Conservation (phyloP, 2,113 vertebrate species). For the Corynorhinus townsendii region DNA sequence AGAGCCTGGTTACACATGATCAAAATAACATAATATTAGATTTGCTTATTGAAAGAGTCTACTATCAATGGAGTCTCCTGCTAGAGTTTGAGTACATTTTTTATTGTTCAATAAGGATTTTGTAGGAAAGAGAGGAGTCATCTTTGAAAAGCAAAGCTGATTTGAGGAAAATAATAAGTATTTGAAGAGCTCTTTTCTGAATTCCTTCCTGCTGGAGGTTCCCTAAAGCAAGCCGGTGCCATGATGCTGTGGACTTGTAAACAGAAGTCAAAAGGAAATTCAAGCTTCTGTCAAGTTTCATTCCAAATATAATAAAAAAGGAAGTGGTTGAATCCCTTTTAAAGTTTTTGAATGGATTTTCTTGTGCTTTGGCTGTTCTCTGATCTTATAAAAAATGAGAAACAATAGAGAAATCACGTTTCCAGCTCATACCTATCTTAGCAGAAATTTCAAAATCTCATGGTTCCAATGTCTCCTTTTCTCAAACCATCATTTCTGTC, state of each 20-base stretch:
- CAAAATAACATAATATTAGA: constrained; percentile 61
- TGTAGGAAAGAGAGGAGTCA: background rate
- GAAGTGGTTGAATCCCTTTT: constrained; percentile 29
- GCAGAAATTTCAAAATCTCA: background rate
- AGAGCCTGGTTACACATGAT: constrained; percentile 49
- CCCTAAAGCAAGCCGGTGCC: accelerated
- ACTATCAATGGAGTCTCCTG: background rate
- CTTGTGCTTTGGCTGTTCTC: constrained; percentile 3
- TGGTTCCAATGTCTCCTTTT: background rate
- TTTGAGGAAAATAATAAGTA: constrained; percentile 25
- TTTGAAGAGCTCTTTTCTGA: constrained; percentile 19
- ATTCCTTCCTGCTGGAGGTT: constrained; percentile 38
- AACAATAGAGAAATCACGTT: background rate
- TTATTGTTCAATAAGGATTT: background rate
- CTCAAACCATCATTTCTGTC: background rate
- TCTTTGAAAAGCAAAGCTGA: constrained; percentile 15
- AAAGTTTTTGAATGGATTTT: background rate
- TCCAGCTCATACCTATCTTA: background rate
- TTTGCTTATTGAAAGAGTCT: constrained; percentile 24
- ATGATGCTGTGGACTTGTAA: constrained; percentile 42
- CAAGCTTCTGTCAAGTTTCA: constrained; percentile 21
- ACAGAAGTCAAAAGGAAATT: constrained; percentile 38
- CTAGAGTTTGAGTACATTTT: background rate
- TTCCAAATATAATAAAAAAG: constrained; percentile 47
- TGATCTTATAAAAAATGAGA: background rate